Evolutionary conservation across 2,888 invertebrate species (phyloP), one percentile per base, ranked within the genome.

Genomic region (Lithosia quadra): DNA sequence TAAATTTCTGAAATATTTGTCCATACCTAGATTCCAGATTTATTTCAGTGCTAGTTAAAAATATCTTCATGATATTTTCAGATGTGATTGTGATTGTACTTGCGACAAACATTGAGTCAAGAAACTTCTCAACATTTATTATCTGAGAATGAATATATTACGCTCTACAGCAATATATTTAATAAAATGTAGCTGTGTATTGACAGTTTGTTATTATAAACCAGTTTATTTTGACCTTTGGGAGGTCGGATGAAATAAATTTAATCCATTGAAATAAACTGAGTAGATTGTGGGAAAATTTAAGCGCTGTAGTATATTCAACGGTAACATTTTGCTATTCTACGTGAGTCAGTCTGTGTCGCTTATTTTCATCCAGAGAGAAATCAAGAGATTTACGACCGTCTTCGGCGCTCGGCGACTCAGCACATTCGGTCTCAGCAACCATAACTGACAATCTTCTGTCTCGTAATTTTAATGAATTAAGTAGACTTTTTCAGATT

Each of bases 331-430:
- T 78, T 68, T 76, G 71, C 76, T 72, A 72, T 78, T 71, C 72
- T 58, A 36, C 66, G 71, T 63, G 58, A 71, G 65, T 79, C 72
- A 70, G 74, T 63, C 86, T 86, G 84, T 86, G 84, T 87, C 89
- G 85, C 87, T 89, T 92, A 92, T 93, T 92, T 93, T 91, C 90
- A 91, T 91, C 88, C 88, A 83, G 86, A 89, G 86, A 85, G 89
- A 89, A 89, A 86, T 85, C 84, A 81, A 81, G 85, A 89, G 92
- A 94, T 94, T 94, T 93, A 94, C 90, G 92, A 92, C 86, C 91
- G 89, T 85, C 90, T 88, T 89, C 86, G 88, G 76, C 88, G 87
- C 86, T 89, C 90, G 88, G 86, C 90, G 88, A 92, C 92, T 93
- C 93, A 92, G 93, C 92, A 91, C 90, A 91, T 92, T 90, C 89